Evolutionary conservation across 2,113 vertebrate genomes (phyloP).

Genomic region (Paedocypris sp.): DNA sequence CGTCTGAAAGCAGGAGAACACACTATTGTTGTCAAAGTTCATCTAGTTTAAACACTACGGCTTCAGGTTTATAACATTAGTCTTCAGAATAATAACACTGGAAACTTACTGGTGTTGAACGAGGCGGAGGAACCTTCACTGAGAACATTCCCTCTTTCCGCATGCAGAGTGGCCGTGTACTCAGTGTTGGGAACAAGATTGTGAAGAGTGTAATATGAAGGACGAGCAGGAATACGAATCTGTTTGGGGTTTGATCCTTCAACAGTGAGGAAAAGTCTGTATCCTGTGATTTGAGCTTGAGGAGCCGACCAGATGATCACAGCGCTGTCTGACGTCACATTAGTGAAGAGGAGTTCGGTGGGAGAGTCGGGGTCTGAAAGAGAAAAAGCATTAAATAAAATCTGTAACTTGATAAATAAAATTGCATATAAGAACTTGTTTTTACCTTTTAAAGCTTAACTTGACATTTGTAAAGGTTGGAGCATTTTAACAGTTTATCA

Average conservation of each 20-base stretch:
- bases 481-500: no score
- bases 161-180: conserved; percentile 69
- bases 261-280: conserved; percentile 66
- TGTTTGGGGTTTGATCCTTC: conserved; percentile 73
- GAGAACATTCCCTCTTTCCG: conserved; percentile 66
- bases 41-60: no score
- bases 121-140: conserved; percentile 54
- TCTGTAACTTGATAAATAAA: no score
- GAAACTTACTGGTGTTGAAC: no score
- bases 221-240: conserved; percentile 61
- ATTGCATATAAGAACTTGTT: no score
- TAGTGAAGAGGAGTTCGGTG: conserved; percentile 68
- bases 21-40: no score
- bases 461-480: no score
- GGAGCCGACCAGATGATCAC: conserved; percentile 77
- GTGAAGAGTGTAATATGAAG: conserved; percentile 64
- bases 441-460: no score
- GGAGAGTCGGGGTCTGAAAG: conserved; percentile 75
- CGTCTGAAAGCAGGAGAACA: no score
- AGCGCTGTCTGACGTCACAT: conserved; percentile 71
- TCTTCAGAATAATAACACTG: no score
- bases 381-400: no score
- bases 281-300: conserved; percentile 64
- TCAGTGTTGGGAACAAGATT: conserved; percentile 71
- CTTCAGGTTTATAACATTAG: no score